Conservation (phyloP, 2,888 invertebrate genomes). For the Cephus rjabovi region DNA sequence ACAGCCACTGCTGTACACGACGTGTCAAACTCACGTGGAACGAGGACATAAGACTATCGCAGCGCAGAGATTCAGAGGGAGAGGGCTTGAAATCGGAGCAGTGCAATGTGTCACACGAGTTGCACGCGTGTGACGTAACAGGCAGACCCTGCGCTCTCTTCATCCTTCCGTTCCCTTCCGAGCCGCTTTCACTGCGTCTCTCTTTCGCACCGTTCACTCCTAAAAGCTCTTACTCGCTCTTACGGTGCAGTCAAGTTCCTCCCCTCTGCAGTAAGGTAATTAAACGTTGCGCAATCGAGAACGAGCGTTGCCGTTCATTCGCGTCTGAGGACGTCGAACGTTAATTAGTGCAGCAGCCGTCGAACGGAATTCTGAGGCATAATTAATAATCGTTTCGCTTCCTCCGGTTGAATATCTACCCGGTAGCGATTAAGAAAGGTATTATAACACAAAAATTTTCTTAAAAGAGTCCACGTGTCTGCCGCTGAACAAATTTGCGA, state of each 20-base stretch:
- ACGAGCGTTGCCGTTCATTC: conserved; percentile 2
- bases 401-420: not conserved
- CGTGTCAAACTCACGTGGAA: conserved; percentile 43
- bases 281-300: conserved; percentile 24
- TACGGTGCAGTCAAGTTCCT: not conserved
- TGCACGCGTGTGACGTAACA: conserved; percentile 40
- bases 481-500: not conserved
- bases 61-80: conserved; percentile 20
- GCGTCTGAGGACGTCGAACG: conserved; percentile 12
- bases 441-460: not conserved
- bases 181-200: not conserved
- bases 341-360: not conserved
- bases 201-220: not conserved
- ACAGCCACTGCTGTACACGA: conserved; percentile 6
- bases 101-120: conserved; percentile 39
- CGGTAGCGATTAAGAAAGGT: not conserved
- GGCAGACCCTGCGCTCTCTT: conserved; percentile 11
- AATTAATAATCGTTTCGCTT: not conserved
- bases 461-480: not conserved
- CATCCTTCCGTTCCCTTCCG: not conserved
- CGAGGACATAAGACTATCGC: not conserved
- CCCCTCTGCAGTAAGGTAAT: not conserved
- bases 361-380: not conserved
- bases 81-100: not conserved
- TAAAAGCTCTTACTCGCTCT: not conserved